Percentiles rank a stretch among this genome's conserved stretches.
Evolutionary conservation across 2,888 invertebrate species (phyloP).

Genomic region (Rhagonycha lutea): DNA sequence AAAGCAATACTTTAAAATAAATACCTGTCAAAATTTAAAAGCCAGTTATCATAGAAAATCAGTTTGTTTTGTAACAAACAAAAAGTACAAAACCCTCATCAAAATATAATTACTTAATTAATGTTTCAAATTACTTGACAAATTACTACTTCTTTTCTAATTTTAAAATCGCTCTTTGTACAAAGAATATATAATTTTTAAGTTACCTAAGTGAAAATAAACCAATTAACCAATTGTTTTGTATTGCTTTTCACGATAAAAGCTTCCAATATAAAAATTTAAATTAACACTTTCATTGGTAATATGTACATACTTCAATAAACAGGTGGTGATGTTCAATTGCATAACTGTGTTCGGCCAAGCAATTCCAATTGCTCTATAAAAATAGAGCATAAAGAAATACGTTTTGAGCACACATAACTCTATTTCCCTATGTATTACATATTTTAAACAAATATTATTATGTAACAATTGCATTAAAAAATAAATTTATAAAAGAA

Average conservation of each 20-base stretch:
- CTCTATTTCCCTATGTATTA: slow-evolving; percentile 6
- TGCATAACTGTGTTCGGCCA: slow-evolving; percentile 12
- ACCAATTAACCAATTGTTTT: not conserved
- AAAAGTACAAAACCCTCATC: not conserved
- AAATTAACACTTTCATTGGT: not conserved
- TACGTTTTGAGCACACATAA: slow-evolving; percentile 7
- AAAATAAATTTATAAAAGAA: not conserved
- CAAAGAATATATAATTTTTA: not conserved
- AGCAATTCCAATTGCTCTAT: slow-evolving; percentile 19
- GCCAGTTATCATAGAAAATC: not conserved
- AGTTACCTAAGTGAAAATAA: not conserved
- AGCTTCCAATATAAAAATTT: slow-evolving; percentile 12
- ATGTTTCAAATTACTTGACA: not conserved
- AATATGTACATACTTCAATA: not conserved
- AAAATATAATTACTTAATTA: not conserved
- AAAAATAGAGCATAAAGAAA: slow-evolving; percentile 19
- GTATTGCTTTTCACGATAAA: not conserved
- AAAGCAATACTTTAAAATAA: not conserved
- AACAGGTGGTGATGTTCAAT: slow-evolving; percentile 16
- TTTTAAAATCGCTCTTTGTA: not conserved
- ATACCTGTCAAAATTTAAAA: not conserved
- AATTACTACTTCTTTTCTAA: not conserved
- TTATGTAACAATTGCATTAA: not conserved
- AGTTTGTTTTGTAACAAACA: not conserved
- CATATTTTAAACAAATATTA: not conserved